Conservation (phyloP, 2,888 invertebrate species). For the Agriopis leucophaearia region DNA sequence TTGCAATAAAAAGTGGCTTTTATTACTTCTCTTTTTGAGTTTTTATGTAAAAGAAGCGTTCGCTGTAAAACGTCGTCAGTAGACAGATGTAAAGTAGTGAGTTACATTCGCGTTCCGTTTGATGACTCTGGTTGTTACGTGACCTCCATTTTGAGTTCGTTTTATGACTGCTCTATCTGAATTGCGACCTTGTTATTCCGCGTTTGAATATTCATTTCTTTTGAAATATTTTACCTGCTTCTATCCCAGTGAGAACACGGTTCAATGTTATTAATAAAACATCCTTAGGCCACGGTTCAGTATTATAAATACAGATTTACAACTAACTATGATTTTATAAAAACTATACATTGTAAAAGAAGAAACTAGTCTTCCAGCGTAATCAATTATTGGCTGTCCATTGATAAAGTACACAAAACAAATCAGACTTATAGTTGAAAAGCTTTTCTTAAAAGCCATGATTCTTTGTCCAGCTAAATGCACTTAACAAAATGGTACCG, state of each 20-base stretch:
- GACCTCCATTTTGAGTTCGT: constrained; percentile 29
- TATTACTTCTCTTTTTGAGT: constrained; percentile 47
- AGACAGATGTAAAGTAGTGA: constrained; percentile 40
- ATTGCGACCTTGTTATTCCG: constrained; percentile 28
- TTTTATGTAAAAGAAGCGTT: constrained; percentile 44
- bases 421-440: neutral
- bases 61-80: constrained; percentile 42
- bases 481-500: neutral
- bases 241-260: neutral
- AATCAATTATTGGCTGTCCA: too few relatives aligned
- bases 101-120: constrained; percentile 32
- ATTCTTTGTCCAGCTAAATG: neutral
- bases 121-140: constrained; percentile 30
- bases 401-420: too few relatives aligned
- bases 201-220: constrained; percentile 20
- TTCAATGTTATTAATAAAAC: neutral
- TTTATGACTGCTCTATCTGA: constrained; percentile 33
- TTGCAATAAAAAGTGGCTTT: constrained; percentile 49
- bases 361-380: too few relatives aligned
- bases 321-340: too few relatives aligned
- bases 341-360: too few relatives aligned
- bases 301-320: too few relatives aligned
- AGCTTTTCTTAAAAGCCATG: neutral
- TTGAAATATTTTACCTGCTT: constrained; percentile 3
- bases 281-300: too few relatives aligned